Evolutionary conservation across 2,113 vertebrate species (phyloP).

Genomic region (Steatornis caripensis): DNA sequence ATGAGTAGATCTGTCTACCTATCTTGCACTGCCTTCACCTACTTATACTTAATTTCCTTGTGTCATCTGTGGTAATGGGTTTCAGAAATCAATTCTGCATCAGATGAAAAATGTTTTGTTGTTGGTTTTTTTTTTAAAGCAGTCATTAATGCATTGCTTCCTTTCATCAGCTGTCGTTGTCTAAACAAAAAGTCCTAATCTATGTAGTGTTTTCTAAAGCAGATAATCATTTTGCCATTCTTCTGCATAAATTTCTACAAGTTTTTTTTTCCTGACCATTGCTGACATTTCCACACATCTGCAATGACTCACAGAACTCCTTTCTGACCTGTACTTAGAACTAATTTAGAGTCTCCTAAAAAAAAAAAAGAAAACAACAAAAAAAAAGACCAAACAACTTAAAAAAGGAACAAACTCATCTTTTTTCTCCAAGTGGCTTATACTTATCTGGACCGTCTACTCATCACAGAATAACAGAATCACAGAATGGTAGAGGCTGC

Average conservation of each 20-base stretch:
- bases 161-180: neutral
- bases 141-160: neutral
- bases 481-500: too few species aligned
- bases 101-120: neutral
- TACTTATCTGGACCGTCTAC: neutral
- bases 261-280: neutral
- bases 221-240: neutral
- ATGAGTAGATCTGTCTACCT: neutral
- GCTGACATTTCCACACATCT: neutral
- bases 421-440: neutral
- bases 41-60: neutral
- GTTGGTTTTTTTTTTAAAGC: rapidly evolving
- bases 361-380: rapidly evolving
- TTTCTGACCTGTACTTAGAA: neutral
- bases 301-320: neutral
- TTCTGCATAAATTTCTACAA: neutral
- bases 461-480: too few species aligned
- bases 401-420: rapidly evolving
- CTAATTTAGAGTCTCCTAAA: neutral
- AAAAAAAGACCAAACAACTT: too few species aligned
- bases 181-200: neutral
- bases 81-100: neutral
- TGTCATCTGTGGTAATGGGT: neutral
- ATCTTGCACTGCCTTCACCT: rapidly evolving
- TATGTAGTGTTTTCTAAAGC: neutral